Percentiles rank a stretch among this genome's conserved stretches.
Evolutionary conservation across 1,140 invertebrate species (phyloP).

Genomic region (Tribolium castaneum): DNA sequence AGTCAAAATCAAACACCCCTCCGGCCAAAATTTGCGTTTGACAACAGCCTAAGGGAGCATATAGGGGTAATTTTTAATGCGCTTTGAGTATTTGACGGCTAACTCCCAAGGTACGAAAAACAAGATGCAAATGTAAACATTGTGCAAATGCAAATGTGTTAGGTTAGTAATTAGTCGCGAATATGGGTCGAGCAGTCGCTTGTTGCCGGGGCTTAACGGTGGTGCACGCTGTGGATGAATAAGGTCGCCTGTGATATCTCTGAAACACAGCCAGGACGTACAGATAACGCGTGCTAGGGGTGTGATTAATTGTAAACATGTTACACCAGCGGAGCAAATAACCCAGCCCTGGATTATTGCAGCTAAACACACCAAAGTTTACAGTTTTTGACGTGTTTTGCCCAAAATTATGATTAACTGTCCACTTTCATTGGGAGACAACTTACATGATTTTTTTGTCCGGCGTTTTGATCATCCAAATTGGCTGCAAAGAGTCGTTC

Average conservation of each 20-base stretch:
- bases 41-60: background rate
- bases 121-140: slow-evolving; percentile 41
- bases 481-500: background rate
- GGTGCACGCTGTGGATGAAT: slow-evolving; percentile 42
- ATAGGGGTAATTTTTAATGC: slow-evolving; percentile 34
- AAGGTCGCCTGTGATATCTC: slow-evolving; percentile 44
- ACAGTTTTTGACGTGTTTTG: background rate
- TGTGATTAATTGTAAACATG: slow-evolving; percentile 50
- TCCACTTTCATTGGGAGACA: no score
- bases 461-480: no score
- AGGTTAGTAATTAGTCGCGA: slow-evolving; percentile 36
- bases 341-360: slow-evolving; percentile 10
- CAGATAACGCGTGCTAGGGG: slow-evolving; percentile 34
- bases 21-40: slow-evolving; percentile 36
- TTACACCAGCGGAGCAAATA: slow-evolving; percentile 38
- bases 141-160: slow-evolving; percentile 41
- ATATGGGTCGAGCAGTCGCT: slow-evolving; percentile 24
- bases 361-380: background rate
- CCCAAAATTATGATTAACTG: background rate
- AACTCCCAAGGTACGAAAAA: background rate
- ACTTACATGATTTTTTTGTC: no score
- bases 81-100: background rate
- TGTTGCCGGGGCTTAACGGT: slow-evolving; percentile 19
- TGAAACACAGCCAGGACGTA: slow-evolving; percentile 35
- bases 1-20: slow-evolving; percentile 12